Evolutionary conservation across 2,113 vertebrate genomes (phyloP), one percentile per base, ranked within the genome.

Genomic region (Cranoglanis bouderius): DNA sequence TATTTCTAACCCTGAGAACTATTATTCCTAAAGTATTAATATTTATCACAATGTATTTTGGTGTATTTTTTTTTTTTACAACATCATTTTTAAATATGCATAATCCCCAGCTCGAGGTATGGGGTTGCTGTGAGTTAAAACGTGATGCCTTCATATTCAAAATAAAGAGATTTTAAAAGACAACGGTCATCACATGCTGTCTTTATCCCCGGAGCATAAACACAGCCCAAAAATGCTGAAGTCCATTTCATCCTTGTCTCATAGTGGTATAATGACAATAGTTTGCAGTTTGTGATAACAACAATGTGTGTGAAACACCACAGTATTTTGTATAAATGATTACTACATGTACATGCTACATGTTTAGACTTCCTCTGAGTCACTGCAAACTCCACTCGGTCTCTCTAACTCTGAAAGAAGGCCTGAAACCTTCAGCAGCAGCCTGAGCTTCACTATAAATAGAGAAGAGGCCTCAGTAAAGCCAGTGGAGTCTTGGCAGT

Each of bases 381-480:
- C 85, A 74, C 32, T 75, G 24, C 67, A 75, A 65, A 61, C 18
- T 21, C 5, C 61, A n/a, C 6, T 82, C 16, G 70, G 59, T 18
- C 49, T 82, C 32, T 67, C 46, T 38, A 53, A n/a, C 49, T 46
- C 65, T n/a, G n/a, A n/a, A n/a, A n/a, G n/a, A n/a, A 65, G 75
- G 53, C 57, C 55, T 32, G 38, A 84, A 84, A 87, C 89, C 92
- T 94, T 94, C 93, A 92, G 91, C 92, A 90, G 88, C 89, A 89
- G 89, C 82, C 53, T 67, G 88, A 90, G 89, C 53, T 10, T 80
- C 78, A 78, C 95, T 96, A 96, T 94, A 95, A 96, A 96, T 96
- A 96, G 95, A 94, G 91, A 92, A 92, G 88, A 94, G 92, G 94
- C 93, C 94, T 92, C 91, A 92, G 86, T 93, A 90, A 89, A 57